Percentiles rank a stretch among this genome's conserved stretches.
phyloP scores from a whole-genome alignment of 2,797 vertebrate genomes.

The Acrocephalus scirpaceus region DNA sequence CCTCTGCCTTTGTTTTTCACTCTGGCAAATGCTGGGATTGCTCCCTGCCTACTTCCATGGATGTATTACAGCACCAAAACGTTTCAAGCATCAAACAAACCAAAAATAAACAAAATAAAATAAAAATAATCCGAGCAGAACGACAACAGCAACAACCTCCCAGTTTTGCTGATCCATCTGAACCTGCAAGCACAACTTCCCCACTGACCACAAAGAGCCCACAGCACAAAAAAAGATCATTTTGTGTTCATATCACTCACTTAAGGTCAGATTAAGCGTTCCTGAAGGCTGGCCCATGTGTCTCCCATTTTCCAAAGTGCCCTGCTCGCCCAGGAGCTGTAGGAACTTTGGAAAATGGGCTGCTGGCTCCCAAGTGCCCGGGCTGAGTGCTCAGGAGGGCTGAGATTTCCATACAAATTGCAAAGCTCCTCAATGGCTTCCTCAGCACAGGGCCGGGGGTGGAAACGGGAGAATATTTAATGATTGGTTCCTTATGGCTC shows the following conservation, averaged over 20 bases:
- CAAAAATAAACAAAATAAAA: not conserved
- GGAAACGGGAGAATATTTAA: conserved; percentile 53
- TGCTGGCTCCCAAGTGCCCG: conserved; percentile 25
- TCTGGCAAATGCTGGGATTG: not conserved
- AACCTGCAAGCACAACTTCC: not conserved
- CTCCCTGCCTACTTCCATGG: not conserved
- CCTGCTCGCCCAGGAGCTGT: conserved; percentile 20
- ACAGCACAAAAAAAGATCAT: not conserved
- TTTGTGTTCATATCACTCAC: not conserved
- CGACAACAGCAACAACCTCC: not conserved
- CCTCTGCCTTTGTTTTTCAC: conserved; percentile 35
- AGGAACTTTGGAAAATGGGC: not conserved
- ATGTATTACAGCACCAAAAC: not conserved
- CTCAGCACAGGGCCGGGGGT: conserved; percentile 44
- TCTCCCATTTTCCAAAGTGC: conserved; percentile 38
- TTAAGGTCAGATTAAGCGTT: conserved; percentile 21
- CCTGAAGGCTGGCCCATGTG: conserved; percentile 43
- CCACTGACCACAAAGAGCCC: not conserved
- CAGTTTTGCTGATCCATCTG: not conserved
- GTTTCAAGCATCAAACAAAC: not conserved
- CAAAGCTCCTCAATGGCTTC: not conserved
- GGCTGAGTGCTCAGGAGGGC: conserved; percentile 13
- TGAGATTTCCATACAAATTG: conserved; percentile 37
- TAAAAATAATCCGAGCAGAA: not conserved
- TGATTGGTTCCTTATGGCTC: conserved; percentile 76